phyloP scores from a whole-genome alignment of 2,888 invertebrate genomes.

The Chesias legatella region DNA sequence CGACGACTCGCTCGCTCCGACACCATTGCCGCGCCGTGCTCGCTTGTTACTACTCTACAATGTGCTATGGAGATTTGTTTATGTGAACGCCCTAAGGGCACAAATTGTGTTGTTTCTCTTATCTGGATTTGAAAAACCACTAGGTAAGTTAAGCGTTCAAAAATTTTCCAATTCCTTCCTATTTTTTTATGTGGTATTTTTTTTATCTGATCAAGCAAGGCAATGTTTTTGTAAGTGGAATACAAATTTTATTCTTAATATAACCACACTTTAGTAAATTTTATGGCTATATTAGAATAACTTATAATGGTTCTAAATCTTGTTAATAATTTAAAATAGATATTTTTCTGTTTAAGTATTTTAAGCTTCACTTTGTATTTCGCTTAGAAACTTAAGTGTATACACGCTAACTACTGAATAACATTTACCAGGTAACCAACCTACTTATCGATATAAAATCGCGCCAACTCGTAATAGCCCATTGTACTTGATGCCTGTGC shows the following conservation, averaged over 20 bases:
- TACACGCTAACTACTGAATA: too few species aligned
- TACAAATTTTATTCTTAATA: too few species aligned
- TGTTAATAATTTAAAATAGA: too few species aligned
- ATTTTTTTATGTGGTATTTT: constrained; percentile 1
- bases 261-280: too few species aligned
- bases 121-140: constrained; percentile 29
- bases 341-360: not conserved
- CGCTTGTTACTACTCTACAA: constrained; percentile 50
- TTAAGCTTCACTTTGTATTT: not conserved
- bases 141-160: constrained; percentile 25
- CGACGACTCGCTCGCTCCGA: constrained; percentile 43
- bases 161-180: too few species aligned
- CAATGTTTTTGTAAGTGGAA: too few species aligned
- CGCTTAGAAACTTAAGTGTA: not conserved
- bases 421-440: too few species aligned
- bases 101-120: constrained; percentile 31
- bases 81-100: constrained; percentile 66
- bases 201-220: too few species aligned
- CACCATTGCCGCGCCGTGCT: constrained; percentile 43
- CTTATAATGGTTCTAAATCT: too few species aligned
- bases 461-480: constrained; percentile 36
- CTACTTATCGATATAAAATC: constrained; percentile 29
- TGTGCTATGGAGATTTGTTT: constrained; percentile 61
- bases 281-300: too few species aligned
- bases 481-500: constrained; percentile 46